A percentile compares a stretch with the other conserved stretches of the same genome.
Evolutionary conservation across 2,797 vertebrate species (phyloP).

Genomic region (Channallabes apus): DNA sequence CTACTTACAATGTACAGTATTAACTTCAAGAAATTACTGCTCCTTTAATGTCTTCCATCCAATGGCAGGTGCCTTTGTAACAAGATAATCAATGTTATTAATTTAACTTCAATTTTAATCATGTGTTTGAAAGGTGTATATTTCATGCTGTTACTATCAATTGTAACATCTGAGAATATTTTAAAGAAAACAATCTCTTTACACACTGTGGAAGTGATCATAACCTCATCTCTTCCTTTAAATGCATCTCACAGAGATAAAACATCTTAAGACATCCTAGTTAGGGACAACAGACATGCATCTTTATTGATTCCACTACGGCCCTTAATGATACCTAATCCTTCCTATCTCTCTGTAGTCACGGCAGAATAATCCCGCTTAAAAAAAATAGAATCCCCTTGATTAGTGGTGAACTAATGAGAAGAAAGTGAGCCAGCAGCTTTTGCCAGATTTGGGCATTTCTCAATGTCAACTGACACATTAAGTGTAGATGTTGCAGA

Average conservation of each 20-base stretch:
- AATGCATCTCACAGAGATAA: background rate
- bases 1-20: background rate
- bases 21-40: background rate
- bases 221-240: background rate
- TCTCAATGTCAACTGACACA: conserved; percentile 50
- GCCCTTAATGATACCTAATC: conserved; percentile 47
- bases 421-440: conserved; percentile 38
- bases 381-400: conserved; percentile 15
- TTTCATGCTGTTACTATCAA: background rate
- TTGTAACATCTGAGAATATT: background rate
- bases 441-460: conserved; percentile 34
- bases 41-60: background rate
- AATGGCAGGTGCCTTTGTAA: background rate
- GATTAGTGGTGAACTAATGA: conserved; percentile 46
- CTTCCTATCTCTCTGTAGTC: conserved; percentile 35
- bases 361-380: conserved; percentile 46
- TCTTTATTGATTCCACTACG: conserved; percentile 46
- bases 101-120: background rate
- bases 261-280: conserved; percentile 24
- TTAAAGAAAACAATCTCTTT: background rate
- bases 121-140: background rate
- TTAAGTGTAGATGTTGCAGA: conserved; percentile 39
- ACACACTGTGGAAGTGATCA: too few relatives aligned
- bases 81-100: background rate
- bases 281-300: conserved; percentile 19